These are phyloP conservation scores for Cephus cinctus DNA, from an alignment of 1,140 invertebrate genomes.

Conservation along the genomic window DNA sequence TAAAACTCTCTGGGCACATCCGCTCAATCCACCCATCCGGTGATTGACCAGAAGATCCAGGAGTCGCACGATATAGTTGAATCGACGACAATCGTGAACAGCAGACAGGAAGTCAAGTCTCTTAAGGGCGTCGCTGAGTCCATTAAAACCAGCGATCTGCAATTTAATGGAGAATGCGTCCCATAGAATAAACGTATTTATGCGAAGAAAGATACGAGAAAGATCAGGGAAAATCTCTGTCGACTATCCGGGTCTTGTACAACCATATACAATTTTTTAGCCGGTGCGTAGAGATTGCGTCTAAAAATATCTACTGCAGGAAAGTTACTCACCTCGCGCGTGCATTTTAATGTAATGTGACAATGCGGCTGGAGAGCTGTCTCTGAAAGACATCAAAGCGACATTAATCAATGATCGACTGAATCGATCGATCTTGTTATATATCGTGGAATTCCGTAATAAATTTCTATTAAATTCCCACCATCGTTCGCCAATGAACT, in stretches of 20 bases:
- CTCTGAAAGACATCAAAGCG: conserved; percentile 46
- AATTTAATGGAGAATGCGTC: too few species aligned
- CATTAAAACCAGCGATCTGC: conserved; percentile 92
- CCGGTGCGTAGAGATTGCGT: conserved; percentile 10
- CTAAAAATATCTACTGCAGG: conserved; percentile 40
- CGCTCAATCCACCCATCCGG: conserved; percentile 72
- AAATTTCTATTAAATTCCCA: too few species aligned
- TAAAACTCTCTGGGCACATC: conserved; percentile 89
- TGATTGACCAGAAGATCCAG: conserved; percentile 82
- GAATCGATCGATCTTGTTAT: too few species aligned
- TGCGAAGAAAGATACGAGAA: too few species aligned
- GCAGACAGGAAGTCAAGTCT: conserved; percentile 92
- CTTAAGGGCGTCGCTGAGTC: conserved; percentile 91
- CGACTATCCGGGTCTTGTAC: too few species aligned
- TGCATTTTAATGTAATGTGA: conserved; percentile 88
- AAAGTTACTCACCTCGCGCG: conserved; percentile 75
- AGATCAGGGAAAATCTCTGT: too few species aligned
- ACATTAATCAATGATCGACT: conserved; percentile 1
- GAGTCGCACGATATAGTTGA: conserved; percentile 95
- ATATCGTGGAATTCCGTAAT: too few species aligned
- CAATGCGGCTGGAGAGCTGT: conserved; percentile 79
- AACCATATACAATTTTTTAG: conserved; percentile 16
- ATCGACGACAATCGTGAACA: conserved; percentile 88
- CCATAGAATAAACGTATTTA: too few species aligned
- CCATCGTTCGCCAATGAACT: too few species aligned